These are phyloP conservation scores for Calidris pygmaea DNA, from an alignment of 2,113 vertebrate genomes.

Conservation along the genomic window DNA sequence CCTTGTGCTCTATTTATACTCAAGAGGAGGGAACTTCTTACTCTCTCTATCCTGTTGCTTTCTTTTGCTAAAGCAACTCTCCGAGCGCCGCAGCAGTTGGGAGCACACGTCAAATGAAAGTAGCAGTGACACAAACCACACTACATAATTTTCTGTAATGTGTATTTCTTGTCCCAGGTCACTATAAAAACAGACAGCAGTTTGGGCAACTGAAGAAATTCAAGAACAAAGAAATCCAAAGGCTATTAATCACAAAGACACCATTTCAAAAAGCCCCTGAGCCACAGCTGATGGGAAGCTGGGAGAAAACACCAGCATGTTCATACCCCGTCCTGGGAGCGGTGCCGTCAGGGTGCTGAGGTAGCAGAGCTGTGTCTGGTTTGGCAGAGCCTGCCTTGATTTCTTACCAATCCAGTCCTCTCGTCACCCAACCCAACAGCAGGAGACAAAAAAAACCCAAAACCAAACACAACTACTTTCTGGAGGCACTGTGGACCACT, in stretches of 20 bases:
- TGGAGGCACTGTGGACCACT: not conserved
- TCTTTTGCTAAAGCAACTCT: not conserved
- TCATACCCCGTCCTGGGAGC: not conserved
- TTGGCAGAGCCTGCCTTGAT: not conserved
- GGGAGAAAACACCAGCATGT: not conserved
- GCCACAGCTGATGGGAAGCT: not conserved
- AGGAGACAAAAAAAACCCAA: not conserved
- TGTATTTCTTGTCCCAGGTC: not conserved
- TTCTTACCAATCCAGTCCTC: not conserved
- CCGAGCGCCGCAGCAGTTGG: not conserved
- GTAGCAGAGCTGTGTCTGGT: not conserved
- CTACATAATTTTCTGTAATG: rapidly evolving
- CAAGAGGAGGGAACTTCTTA: not conserved
- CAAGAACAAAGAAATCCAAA: not conserved
- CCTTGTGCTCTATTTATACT: not conserved
- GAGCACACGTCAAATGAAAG: not conserved
- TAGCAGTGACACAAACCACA: not conserved
- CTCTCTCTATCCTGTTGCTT: not conserved
- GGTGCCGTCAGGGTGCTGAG: not conserved
- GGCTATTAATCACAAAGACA: not conserved
- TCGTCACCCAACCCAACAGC: not conserved
- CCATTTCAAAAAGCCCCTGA: not conserved
- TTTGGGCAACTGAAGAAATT: not conserved
- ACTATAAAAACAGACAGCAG: not conserved
- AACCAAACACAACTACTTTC: not conserved